Evolutionary conservation across 1,140 invertebrate genomes (phyloP).

Genomic region (Solenopsis fugax): DNA sequence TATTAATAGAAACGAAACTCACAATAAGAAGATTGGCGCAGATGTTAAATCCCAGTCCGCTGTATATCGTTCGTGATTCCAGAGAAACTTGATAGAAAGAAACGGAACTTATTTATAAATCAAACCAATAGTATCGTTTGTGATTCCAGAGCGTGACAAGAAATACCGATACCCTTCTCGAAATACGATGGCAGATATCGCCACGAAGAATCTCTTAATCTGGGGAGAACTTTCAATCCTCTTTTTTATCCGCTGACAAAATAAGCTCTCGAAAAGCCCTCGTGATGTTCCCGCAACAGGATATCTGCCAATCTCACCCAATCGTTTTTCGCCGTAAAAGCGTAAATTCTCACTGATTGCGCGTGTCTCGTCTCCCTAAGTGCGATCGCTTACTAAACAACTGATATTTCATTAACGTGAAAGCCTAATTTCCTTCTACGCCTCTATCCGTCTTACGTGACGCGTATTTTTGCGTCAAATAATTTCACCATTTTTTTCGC

Average conservation of each 20-base stretch:
- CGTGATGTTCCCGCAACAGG: not conserved
- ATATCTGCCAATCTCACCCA: constrained; percentile 5
- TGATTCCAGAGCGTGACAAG: not conserved
- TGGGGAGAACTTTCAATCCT: constrained; percentile 66
- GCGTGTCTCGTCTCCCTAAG: not conserved
- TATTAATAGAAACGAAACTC: not conserved
- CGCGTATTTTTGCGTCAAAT: not conserved
- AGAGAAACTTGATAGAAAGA: not conserved
- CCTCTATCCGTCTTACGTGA: not conserved
- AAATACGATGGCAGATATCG: not conserved
- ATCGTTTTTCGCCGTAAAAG: too few species aligned
- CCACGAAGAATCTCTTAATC: not conserved
- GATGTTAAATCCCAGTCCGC: not conserved
- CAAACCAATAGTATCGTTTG: not conserved
- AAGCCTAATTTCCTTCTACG: constrained; percentile 15
- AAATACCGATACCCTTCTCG: not conserved
- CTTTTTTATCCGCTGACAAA: constrained; percentile 46
- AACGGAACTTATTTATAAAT: not conserved
- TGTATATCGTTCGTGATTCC: not conserved
- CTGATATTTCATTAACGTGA: constrained; percentile 39
- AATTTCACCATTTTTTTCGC: constrained; percentile 21
- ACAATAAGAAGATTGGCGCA: not conserved
- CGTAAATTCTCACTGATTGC: constrained; percentile 9
- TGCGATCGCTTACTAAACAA: not conserved
- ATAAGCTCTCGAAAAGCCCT: constrained; percentile 27